Evolutionary conservation across 2,113 vertebrate genomes (phyloP).

Genomic region (Connochaetes taurinus): DNA sequence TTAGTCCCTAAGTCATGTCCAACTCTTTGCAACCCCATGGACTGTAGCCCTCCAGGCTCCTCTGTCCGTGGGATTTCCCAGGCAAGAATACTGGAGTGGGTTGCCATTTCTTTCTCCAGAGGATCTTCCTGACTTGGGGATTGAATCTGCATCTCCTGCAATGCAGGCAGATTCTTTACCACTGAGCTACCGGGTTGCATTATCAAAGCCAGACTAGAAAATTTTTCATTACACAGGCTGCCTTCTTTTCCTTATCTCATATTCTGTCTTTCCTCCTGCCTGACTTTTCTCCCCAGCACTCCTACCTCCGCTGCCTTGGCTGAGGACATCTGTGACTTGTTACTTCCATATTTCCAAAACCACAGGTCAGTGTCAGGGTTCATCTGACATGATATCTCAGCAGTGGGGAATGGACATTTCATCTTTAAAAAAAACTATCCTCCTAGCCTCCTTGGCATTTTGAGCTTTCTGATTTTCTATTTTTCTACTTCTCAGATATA

Average conservation of each 20-base stretch:
- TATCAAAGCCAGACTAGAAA: background rate
- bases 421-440: background rate
- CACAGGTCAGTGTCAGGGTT: background rate
- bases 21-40: background rate
- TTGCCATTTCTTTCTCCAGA: background rate
- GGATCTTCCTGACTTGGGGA: background rate
- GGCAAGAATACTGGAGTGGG: background rate
- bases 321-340: background rate
- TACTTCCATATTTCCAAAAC: background rate
- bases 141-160: background rate
- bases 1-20: background rate
- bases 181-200: background rate
- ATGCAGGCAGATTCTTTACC: background rate
- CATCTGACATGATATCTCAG: background rate
- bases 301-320: background rate
- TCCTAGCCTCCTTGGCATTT: background rate
- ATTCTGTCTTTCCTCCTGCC: background rate
- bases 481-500: background rate
- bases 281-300: background rate
- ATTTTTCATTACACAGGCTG: background rate
- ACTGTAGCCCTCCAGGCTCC: background rate
- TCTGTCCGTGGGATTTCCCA: background rate
- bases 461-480: background rate
- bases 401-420: background rate
- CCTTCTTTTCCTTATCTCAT: background rate